Evolutionary conservation across 2,797 vertebrate genomes (phyloP).

Genomic region (Anolis apletophallus): DNA sequence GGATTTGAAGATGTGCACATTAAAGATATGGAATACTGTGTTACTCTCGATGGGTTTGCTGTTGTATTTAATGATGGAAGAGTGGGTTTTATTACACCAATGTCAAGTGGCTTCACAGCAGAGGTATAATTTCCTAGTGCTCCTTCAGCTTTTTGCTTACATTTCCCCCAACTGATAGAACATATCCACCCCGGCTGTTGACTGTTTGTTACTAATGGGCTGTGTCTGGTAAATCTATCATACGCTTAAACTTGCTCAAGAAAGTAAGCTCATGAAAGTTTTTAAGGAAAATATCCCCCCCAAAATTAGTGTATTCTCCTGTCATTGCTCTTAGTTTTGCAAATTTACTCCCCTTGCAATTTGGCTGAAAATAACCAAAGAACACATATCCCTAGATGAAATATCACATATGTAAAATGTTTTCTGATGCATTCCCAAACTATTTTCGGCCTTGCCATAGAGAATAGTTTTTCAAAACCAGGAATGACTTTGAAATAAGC

Average conservation of each 20-base stretch:
- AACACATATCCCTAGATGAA: neutral
- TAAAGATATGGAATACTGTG: slow-evolving; percentile 93
- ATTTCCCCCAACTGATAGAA: slow-evolving; percentile 32
- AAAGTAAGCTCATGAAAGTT: neutral
- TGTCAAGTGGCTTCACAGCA: slow-evolving; percentile 89
- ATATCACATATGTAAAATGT: neutral
- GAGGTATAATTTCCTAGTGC: slow-evolving; percentile 82
- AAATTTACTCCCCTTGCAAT: neutral
- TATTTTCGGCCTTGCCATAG: too few species aligned
- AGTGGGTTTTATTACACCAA: slow-evolving; percentile 94
- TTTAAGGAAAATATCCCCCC: neutral
- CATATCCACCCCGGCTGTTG: neutral
- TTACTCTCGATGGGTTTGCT: slow-evolving; percentile 94
- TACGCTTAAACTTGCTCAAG: neutral
- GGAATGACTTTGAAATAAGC: too few species aligned
- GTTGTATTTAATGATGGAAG: slow-evolving; percentile 96
- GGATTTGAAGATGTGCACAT: slow-evolving; percentile 90
- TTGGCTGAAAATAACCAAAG: neutral
- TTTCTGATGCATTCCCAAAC: neutral
- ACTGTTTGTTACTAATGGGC: neutral
- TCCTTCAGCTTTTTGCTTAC: slow-evolving; percentile 31
- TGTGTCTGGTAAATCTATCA: neutral
- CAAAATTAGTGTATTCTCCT: neutral
- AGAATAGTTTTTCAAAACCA: too few species aligned
- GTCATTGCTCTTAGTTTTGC: neutral